Evolutionary conservation across 2,888 invertebrate species (phyloP), one percentile per base, ranked within the genome.

Genomic region (Tenthredo mesomela): DNA sequence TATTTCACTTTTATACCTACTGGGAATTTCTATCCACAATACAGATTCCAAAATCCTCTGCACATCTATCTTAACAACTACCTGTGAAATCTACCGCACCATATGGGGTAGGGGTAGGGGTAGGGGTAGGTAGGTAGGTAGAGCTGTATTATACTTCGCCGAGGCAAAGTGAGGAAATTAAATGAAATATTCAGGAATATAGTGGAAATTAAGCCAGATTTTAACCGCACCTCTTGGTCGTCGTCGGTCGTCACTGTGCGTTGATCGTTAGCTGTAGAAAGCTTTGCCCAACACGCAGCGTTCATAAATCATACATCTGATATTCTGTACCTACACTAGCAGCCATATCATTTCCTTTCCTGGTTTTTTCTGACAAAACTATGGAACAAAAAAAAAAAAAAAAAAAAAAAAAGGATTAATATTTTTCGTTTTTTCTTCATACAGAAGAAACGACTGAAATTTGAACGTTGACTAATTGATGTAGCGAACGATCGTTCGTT

Each of bases 181-280:
- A 82, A 82, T 82, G 82, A 67, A 82, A 82, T 82, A 82, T 82
- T 82, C 67, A 82, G n/a, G 25, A 40, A 70, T 40, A 70, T 40
- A 65, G 9, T 67, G 70, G 47, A 82, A 82, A 82, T 82, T 82
- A 82, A 50, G 82, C 82, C 65, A 47, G 47, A 82, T 65, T 82
- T 33, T 37, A 10, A 47, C 18, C 21, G 25, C 29, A 6, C 61
- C 43, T 29, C 37, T 61, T 61, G 43, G 71, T 80, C 58, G 71
- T 80, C 58, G 33, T 18, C n/a, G n/a, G 40, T 33, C n/a, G 40
- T 80, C n/a, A 21, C 12, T 37, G 33, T 4, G 33, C n/a, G n/a
- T 15, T 61, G 33, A 61, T 58, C 58, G 58, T 61, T 80, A 80
- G 40, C 78, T 33, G 33, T 29, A n/a, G 18, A 12, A 47, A 2